Base-by-base conservation (phyloP, 1,140 invertebrate species). In the Drosophila insularis region DNA sequence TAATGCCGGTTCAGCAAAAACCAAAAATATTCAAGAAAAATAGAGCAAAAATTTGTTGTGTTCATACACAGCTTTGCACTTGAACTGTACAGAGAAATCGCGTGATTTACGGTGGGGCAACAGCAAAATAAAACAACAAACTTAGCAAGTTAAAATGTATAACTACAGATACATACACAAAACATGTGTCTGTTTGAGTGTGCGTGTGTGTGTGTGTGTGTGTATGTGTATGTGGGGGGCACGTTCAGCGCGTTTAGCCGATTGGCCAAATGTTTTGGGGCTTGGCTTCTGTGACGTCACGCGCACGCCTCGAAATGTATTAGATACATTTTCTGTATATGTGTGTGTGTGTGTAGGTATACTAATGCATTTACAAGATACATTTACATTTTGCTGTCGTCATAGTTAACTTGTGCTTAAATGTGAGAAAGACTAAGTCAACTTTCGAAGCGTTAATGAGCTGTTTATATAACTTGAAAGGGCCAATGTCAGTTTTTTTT, bases 261-360 rank as follows among this genome's bases (percentile, higher is more conserved):
- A 89, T 89, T 89, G 84, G 84, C 65, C 55, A 79, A 78, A 40
- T 70, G 70, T 81, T 85, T 80, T 89, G 84, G 84, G 84, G 84
- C 84, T 84, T 89, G 84, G 85, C 84, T 84, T 60, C 43, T 59
- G 73, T 89, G 84, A 89, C 84, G 84, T 89, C 84, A 89, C 76
- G 55, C 68, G 50, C 75, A 67, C 65, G 69, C 35, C 58, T 56
- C 66, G 17, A 2, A 3, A 50, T 21, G 43, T 37, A 37, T 50
- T 50, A 50, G 43, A 50, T 50, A 50, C 43, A 21, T 3, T 50
- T 50, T 66, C 70, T n/a, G 59, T 59, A 54, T 56, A 60, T 46
- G 21, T 61, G 40, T 27, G 60, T 46, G 40, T 61, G 27, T 27
- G 1, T 23, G 27, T 27, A 27, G 27, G 27, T 27, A 27, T 27